Evolutionary conservation across 1,140 invertebrate genomes (phyloP).

Genomic region (Papilio dardanus): DNA sequence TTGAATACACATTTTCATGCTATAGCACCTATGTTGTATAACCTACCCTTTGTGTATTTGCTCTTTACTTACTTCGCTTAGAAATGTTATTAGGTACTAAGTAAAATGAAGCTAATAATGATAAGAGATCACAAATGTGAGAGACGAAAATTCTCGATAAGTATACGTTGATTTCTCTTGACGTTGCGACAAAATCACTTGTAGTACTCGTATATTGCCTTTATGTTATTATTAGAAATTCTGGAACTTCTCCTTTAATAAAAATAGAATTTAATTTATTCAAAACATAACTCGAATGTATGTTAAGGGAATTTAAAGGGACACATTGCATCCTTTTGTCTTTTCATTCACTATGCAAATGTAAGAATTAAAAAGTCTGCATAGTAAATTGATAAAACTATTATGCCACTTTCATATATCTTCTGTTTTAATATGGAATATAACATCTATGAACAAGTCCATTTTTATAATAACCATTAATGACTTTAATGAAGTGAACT

Average conservation of each 20-base stretch:
- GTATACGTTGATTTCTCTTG: neutral
- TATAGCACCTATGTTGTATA: neutral
- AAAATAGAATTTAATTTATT: slow-evolving; percentile 11
- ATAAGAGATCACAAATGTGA: slow-evolving; percentile 3
- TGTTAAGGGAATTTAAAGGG: neutral
- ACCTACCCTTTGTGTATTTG: neutral
- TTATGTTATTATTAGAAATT: neutral
- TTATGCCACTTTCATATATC: neutral
- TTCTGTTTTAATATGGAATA: too few species aligned
- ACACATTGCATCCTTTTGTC: neutral
- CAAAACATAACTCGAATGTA: neutral
- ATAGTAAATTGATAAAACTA: neutral
- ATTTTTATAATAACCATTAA: neutral
- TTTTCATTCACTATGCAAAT: neutral
- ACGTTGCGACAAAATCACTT: neutral
- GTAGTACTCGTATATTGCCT: neutral
- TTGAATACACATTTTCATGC: neutral
- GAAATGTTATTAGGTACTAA: neutral
- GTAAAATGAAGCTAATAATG: neutral
- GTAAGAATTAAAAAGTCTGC: neutral
- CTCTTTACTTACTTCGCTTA: neutral
- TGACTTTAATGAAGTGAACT: slow-evolving; percentile 2
- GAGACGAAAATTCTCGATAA: neutral
- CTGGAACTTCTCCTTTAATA: neutral
- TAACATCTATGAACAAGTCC: neutral